Percentiles rank a stretch among this genome's conserved stretches.
phyloP scores from a whole-genome alignment of 2,113 vertebrate species.

The Anolis sagrei region DNA sequence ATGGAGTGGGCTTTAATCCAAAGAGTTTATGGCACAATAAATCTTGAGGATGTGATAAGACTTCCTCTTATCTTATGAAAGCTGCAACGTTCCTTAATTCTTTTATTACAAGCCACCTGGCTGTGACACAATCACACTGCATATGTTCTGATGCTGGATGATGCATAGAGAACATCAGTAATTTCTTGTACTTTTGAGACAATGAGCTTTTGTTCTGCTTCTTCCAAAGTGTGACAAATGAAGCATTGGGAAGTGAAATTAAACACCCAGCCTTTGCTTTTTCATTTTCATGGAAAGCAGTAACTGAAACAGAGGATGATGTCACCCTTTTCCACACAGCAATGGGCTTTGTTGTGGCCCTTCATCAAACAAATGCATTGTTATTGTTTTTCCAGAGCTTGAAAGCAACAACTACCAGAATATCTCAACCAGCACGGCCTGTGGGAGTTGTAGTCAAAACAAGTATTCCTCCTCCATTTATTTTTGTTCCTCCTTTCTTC shows the following conservation, averaged over 20 bases:
- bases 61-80: background rate
- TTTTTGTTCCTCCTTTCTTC: too few relatives aligned
- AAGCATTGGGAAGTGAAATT: slow-evolving; percentile 11
- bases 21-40: background rate
- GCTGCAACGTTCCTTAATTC: background rate
- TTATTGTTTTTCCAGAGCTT: background rate
- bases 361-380: slow-evolving; percentile 8
- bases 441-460: too few relatives aligned
- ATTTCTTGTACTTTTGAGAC: slow-evolving; percentile 21
- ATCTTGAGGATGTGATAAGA: background rate
- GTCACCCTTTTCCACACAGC: slow-evolving; percentile 5
- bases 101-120: accelerated
- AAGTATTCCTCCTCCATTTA: too few relatives aligned
- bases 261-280: slow-evolving; percentile 4
- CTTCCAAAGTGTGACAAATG: slow-evolving; percentile 15
- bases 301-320: background rate
- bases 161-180: background rate
- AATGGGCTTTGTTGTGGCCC: background rate
- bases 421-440: too few relatives aligned
- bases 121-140: background rate
- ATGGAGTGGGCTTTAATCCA: background rate
- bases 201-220: slow-evolving; percentile 22
- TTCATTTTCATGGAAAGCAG: slow-evolving; percentile 5
- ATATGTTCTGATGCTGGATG: background rate
- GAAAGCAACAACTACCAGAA: too few relatives aligned